Evolutionary conservation across 2,113 vertebrate genomes (phyloP), one percentile per base, ranked within the genome.

Genomic region (Podarcis cretensis): DNA sequence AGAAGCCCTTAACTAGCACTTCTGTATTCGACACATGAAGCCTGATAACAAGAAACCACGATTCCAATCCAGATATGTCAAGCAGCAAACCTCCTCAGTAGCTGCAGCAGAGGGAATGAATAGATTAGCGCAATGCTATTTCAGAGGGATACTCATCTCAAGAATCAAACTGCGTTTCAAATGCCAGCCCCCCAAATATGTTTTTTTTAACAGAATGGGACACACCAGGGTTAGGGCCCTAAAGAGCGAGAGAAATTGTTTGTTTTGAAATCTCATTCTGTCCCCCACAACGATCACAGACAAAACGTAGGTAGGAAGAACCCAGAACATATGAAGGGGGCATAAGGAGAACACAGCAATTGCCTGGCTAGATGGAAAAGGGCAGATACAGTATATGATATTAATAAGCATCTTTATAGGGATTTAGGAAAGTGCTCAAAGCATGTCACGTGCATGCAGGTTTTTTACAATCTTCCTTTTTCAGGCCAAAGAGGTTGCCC

Each of bases 141-240:
- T 90, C 43, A 13, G 20, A 85, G 75, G 66, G 80, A 30, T 4
- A 78, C 13, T 89, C 32, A 82, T 78, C 86, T 86, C 5, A 6
- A 91, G 71, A 89, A 93, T 80, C 68, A 93, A 90, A 89, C 65
- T 0, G 83, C 23, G 32, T 13, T 57, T 69, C 68, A 71, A 75
- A 37, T 89, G 85, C 54, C 87, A 81, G 88, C n/a, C n/a, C 48
- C 2, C 79, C 14, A 40, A 93, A 21, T n/a, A 84, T 80, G 84
- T 84, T 75, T 83, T 92, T 71, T 87, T 89, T 65, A 86, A 85
- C 68, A 91, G 79, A 20, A 63, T 5, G 59, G 59, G 5, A 80
- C 84, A 80, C 84, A 25, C 63, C 40, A 85, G 59, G 73, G 21
- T 73, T 6, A 86, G 76, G 25, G 30, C 54, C 84, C 90, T 68